Evolutionary conservation across 2,888 invertebrate genomes (phyloP), one percentile per base, ranked within the genome.

Genomic region (Trissonchulus sp.): DNA sequence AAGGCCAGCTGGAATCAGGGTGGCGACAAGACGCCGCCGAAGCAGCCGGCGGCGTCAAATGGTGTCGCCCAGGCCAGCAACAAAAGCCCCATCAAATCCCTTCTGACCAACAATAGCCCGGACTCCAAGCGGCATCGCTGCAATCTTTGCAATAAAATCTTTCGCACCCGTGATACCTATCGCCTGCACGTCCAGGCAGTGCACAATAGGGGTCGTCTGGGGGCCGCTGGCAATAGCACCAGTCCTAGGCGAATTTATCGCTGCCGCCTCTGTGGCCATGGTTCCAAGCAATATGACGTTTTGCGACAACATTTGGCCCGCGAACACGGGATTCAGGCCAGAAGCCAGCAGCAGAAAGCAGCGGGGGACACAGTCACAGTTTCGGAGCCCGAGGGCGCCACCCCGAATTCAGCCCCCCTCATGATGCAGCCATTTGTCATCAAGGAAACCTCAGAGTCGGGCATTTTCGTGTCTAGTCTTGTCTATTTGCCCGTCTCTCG

Each of bases 391-490:
- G 8, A 8, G 8, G 48, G 48, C 8, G 8, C 48, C 8, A 48
- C 48, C 48, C 48, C 48, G 48, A 15, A 8, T 23, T 8, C 48
- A 15, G 8, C 8, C 8, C 48, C 48, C 8, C 8, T 48, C 48
- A 48, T 92, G 80, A 94, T 95, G 94, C 95, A 95, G 88, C 92
- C 94, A 76, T 96, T 95, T 87, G 78, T 78, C 48, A 77, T 84
- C 34, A 79, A 81, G 74, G 81, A 82, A 74, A 79, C 77, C 68
- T 76, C 78, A 62, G 79, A 78, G 30, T 71, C 76, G 30, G 75
- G 63, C n/a, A 90, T 90, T 85, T 92, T 94, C 86, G 90, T 93
- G 83, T 93, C 95, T 80, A 93, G 94, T 82, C 89, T 95, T 82
- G 93, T 96, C 86, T 94, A 93, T 88, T 90, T 96, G 87, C 95